Evolutionary conservation across 2,113 vertebrate genomes (phyloP).

Genomic region (Pomatostomus ruficeps): DNA sequence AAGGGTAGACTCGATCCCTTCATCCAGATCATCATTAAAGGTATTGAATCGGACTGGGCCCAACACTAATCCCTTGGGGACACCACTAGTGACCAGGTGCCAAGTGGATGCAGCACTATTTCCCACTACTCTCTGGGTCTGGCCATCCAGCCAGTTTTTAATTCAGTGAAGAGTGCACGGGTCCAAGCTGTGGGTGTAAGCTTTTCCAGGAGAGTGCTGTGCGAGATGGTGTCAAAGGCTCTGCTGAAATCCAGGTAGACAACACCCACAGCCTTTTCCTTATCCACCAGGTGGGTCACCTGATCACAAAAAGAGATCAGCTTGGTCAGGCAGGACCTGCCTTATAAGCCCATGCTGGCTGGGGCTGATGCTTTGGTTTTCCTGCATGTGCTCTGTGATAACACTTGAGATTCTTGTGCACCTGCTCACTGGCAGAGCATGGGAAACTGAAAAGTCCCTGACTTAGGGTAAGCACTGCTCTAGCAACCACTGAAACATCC

Average conservation of each 20-base stretch:
- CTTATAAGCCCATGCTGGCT: neutral
- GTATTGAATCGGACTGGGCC: neutral
- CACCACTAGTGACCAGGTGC: neutral
- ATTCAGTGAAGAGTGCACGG: neutral
- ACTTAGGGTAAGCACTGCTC: neutral
- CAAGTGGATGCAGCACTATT: neutral
- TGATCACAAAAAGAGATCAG: neutral
- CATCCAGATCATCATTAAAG: neutral
- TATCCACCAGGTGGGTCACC: neutral
- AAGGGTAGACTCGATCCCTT: neutral
- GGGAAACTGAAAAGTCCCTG: neutral
- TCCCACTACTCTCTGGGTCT: neutral
- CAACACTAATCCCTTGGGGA: neutral
- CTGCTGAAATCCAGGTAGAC: neutral
- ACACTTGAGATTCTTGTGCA: neutral
- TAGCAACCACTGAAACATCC: neutral
- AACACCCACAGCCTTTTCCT: neutral
- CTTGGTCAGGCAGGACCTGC: neutral
- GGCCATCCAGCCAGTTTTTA: neutral
- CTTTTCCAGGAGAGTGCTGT: neutral
- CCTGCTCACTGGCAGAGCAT: neutral
- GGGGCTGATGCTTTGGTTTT: neutral
- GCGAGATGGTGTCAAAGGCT: neutral
- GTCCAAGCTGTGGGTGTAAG: neutral
- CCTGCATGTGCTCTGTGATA: neutral